Evolutionary conservation across 2,797 vertebrate species (phyloP).

Genomic region (Denticeps clupeoides): DNA sequence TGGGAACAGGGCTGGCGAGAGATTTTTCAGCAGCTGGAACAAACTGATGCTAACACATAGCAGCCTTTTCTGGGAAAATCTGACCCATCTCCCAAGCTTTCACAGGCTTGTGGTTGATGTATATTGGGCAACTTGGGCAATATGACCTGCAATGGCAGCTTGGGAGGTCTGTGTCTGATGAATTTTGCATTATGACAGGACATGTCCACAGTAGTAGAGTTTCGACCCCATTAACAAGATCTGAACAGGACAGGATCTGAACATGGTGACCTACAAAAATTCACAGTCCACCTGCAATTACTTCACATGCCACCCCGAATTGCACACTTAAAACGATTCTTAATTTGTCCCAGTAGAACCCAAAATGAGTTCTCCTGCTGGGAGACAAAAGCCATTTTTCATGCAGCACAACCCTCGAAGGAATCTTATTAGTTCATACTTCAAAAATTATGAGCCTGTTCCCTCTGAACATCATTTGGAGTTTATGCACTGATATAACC

Average conservation of each 20-base stretch:
- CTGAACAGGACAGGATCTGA: conserved; percentile 46
- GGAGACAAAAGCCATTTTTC: no score
- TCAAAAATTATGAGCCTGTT: no score
- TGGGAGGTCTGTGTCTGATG: conserved; percentile 40
- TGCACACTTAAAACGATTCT: no score
- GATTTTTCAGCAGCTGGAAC: conserved; percentile 40
- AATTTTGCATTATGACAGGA: conserved; percentile 52
- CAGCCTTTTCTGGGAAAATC: conserved; percentile 31
- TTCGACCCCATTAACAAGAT: conserved; percentile 30
- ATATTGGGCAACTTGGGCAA: no score
- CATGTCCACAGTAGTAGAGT: conserved; percentile 50
- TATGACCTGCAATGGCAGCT: conserved; percentile 46
- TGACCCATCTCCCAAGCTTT: conserved; percentile 26
- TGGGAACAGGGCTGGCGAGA: conserved; percentile 38
- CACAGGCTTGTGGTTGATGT: conserved; percentile 25
- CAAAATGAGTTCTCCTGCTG: no score
- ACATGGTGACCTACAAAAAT: conserved; percentile 50
- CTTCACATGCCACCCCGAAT: neutral
- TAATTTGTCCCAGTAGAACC: no score
- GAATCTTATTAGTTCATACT: no score
- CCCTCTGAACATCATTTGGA: no score
- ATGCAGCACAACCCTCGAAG: no score
- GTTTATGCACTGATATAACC: no score
- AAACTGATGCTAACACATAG: conserved; percentile 14
- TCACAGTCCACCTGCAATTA: neutral